Conservation (phyloP, 1,140 invertebrate species). For the Portunus trituberculatus region DNA sequence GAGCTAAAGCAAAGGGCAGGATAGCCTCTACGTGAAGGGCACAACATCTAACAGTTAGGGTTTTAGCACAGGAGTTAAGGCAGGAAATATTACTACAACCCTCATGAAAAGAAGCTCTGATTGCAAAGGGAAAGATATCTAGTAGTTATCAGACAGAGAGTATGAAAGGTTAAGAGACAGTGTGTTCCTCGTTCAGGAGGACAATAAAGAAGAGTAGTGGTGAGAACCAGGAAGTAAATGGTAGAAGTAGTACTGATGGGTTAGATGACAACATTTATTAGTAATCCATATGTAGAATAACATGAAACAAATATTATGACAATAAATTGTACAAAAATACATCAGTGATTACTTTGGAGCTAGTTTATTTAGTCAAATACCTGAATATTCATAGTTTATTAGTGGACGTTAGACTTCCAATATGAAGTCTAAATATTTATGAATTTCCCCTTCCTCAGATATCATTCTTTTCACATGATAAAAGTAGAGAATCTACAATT, state of each 20-base stretch:
- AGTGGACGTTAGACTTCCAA: slow-evolving; percentile 72
- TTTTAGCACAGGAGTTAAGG: slow-evolving; percentile 71
- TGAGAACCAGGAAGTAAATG: slow-evolving; percentile 56
- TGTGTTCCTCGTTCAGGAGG: slow-evolving; percentile 1
- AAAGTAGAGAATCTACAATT: slow-evolving; percentile 61
- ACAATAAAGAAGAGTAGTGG: slow-evolving; percentile 42
- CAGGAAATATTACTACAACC: slow-evolving; percentile 71
- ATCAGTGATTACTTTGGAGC: slow-evolving; percentile 75
- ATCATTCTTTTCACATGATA: slow-evolving; percentile 60
- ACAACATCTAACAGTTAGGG: slow-evolving; percentile 73
- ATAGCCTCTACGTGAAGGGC: slow-evolving; percentile 71
- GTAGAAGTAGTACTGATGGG: slow-evolving; percentile 54
- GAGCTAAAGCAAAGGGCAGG: slow-evolving; percentile 72
- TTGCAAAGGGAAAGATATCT: slow-evolving; percentile 21
- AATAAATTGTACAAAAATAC: slow-evolving; percentile 75
- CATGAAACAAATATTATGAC: slow-evolving; percentile 75
- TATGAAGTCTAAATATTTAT: slow-evolving; percentile 70
- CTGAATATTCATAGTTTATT: slow-evolving; percentile 75
- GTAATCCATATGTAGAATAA: slow-evolving; percentile 69
- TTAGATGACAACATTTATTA: slow-evolving; percentile 69
- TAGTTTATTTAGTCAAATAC: slow-evolving; percentile 75
- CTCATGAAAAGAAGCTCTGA: slow-evolving; percentile 64
- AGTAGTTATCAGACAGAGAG: slow-evolving; percentile 29
- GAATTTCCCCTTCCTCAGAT: slow-evolving; percentile 69
- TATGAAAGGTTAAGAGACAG: not conserved